Conservation (phyloP, 2,888 invertebrate genomes). For the Galerucella nymphaeae region DNA sequence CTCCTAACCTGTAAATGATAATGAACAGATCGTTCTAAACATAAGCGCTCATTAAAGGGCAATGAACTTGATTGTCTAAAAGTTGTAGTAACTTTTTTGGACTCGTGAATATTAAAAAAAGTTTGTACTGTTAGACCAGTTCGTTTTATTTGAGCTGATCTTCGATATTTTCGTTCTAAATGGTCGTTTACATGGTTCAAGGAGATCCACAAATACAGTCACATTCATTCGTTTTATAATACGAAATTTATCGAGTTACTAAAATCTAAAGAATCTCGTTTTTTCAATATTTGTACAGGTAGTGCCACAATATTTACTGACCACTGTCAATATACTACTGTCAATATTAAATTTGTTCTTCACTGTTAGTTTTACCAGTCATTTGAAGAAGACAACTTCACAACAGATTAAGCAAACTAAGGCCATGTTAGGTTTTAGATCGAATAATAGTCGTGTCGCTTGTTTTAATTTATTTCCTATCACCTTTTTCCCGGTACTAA, state of each 20-base stretch:
- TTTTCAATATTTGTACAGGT: conserved; percentile 52
- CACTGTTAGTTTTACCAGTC: conserved; percentile 53
- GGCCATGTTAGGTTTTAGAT: conserved; percentile 8
- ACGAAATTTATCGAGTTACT: conserved; percentile 39
- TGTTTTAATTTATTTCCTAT: not conserved
- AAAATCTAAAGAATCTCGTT: conserved; percentile 43
- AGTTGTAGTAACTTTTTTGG: too few relatives aligned
- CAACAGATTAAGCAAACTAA: conserved; percentile 45
- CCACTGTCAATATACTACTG: conserved; percentile 54
- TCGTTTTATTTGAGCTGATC: not conserved
- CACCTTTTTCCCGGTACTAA: too few relatives aligned
- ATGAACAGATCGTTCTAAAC: too few relatives aligned
- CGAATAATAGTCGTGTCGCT: conserved; percentile 5
- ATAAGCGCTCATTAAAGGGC: too few relatives aligned
- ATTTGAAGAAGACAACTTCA: conserved; percentile 45
- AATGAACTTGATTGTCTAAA: too few relatives aligned
- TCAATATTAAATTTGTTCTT: conserved; percentile 56
- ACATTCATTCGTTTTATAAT: conserved; percentile 31
- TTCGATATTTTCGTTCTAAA: conserved; percentile 18
- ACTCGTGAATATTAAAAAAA: not conserved
- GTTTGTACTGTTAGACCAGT: not conserved
- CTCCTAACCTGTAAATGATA: too few relatives aligned
- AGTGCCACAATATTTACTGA: conserved; percentile 54
- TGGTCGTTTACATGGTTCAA: conserved; percentile 35
- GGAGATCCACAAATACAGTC: conserved; percentile 28